Evolutionary conservation across 2,888 invertebrate genomes (phyloP).

Genomic region (Nymphalis urticae): DNA sequence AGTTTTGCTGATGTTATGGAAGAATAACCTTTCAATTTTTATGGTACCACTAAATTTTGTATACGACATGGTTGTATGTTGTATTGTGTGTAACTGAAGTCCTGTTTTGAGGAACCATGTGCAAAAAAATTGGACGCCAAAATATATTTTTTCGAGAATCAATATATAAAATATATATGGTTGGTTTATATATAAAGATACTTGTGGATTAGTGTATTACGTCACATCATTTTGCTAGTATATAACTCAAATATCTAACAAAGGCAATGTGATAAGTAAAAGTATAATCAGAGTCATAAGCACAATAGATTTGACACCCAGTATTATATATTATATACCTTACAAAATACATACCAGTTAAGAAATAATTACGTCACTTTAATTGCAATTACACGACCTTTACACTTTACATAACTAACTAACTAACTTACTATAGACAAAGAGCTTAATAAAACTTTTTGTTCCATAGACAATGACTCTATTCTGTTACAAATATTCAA

Average conservation of each 20-base stretch:
- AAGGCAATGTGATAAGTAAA: too few relatives aligned
- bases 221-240: too few relatives aligned
- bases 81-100: not conserved
- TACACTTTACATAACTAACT: conserved; percentile 13
- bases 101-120: not conserved
- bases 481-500: not conserved
- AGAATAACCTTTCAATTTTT: conserved; percentile 24
- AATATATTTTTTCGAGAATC: too few relatives aligned
- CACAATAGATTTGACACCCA: too few relatives aligned
- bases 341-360: not conserved
- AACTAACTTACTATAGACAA: conserved; percentile 2
- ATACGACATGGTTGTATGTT: not conserved
- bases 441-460: conserved; percentile 7
- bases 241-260: too few relatives aligned
- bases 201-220: too few relatives aligned
- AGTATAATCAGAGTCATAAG: too few relatives aligned
- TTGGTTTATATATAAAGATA: too few relatives aligned
- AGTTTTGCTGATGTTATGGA: conserved; percentile 8
- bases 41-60: conserved; percentile 24
- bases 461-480: conserved; percentile 9
- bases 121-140: not conserved
- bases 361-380: conserved; percentile 21
- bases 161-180: too few relatives aligned
- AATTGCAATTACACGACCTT: conserved; percentile 24
- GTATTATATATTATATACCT: not conserved